A percentile compares a stretch with the other conserved stretches of the same genome.
Conservation (phyloP, 2,888 invertebrate species). For the Drosophila paramelanica region DNA sequence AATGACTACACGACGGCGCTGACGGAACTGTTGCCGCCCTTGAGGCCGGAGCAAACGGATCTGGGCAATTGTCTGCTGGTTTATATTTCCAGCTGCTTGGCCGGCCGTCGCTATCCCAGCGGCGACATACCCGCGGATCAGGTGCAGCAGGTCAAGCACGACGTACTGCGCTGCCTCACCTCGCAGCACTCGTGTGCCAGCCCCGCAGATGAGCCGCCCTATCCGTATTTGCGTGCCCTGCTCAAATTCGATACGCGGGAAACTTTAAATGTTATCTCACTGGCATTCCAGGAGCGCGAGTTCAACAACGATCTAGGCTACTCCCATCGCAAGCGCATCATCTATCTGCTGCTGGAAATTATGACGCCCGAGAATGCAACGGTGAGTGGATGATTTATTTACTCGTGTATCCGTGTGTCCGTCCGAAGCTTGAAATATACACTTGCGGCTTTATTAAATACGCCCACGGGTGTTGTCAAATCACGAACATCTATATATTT, state of each 20-base stretch:
- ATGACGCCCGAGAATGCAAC: conserved; percentile 89
- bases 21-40: conserved; percentile 88
- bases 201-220: conserved; percentile 87
- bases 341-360: conserved; percentile 91
- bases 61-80: conserved; percentile 94
- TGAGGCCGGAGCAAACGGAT: conserved; percentile 85
- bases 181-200: conserved; percentile 89
- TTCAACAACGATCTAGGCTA: conserved; percentile 90
- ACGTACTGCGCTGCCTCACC: conserved; percentile 89
- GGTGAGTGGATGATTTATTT: conserved; percentile 85
- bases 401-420: too few relatives aligned
- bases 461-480: too few relatives aligned
- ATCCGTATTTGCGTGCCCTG: conserved; percentile 90
- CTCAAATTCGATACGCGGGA: conserved; percentile 93
- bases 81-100: conserved; percentile 93
- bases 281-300: conserved; percentile 93
- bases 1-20: conserved; percentile 91
- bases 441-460: too few relatives aligned
- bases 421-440: too few relatives aligned
- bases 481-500: too few relatives aligned
- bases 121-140: conserved; percentile 89
- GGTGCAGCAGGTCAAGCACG: conserved; percentile 89
- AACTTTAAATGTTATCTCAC: conserved; percentile 92
- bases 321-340: conserved; percentile 90
- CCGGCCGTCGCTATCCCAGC: conserved; percentile 93